Base-by-base conservation (phyloP, 2,888 invertebrate species). In the Corbicula japonica region DNA sequence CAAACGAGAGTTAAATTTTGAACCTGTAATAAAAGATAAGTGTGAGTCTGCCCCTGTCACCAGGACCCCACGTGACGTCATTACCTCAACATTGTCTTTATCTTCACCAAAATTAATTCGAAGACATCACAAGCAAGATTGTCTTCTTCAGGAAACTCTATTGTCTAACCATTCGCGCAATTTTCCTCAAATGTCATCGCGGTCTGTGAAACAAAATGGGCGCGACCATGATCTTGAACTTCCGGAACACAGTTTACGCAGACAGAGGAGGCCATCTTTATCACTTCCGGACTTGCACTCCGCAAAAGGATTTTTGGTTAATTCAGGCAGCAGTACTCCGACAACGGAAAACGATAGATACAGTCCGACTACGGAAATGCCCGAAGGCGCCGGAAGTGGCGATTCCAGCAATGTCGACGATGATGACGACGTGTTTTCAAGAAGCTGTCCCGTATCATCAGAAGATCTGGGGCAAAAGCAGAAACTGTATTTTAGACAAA, bases 211-310 rank as follows among this genome's bases (percentile, higher is more conserved):
- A 5, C 34, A 15, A 15, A 46, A 41, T 15, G n/a, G 41, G 41
- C 52, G 35, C 4, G 41, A 46, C 18, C 10, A 41, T 0, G 21
- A 32, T 23, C 28, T 46, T 12, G 56, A 63, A 3, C 23, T 72
- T 32, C 77, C 77, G 3, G 77, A 68, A 21, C 58, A 69, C 34
- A 61, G 70, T 54, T 61, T 73, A 71, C 68, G 74, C 52, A 76
- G 72, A 61, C 74, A 79, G 44, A 62, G 62, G 15, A 63, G 84
- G 34, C 86, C 87, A 56, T 88, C 87, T 15, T 69, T 87, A 10
- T 89, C 89, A 76, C 86, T 89, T 77, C 89, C 89, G 65, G 89
- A 89, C 68, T 71, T 89, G 70, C 87, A 88, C 69, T 80, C 80
- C 65, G 74, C 83, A 21, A 82, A 76, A 18, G 83, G 83, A n/a